Conservation (phyloP, 1,140 invertebrate genomes). For the Aethina tumida region DNA sequence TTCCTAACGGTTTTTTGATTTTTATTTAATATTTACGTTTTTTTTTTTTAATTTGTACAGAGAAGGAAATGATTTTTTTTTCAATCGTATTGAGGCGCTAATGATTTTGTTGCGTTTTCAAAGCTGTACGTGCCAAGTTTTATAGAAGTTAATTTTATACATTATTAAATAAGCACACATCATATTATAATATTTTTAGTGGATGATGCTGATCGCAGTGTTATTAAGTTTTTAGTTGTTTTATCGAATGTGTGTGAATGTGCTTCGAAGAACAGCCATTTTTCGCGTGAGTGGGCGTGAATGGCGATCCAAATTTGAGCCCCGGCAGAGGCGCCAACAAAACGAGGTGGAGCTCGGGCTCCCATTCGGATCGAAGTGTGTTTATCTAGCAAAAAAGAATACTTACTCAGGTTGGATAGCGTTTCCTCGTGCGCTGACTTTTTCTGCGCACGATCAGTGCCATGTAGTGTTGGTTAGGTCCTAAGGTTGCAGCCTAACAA, state of each 20-base stretch:
- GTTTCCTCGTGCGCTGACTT: slow-evolving; percentile 19
- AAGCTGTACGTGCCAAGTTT: slow-evolving; percentile 24
- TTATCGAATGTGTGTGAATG: slow-evolving; percentile 11
- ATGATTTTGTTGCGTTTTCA: slow-evolving; percentile 15
- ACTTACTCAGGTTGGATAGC: slow-evolving; percentile 29
- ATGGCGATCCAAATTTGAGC: slow-evolving; percentile 4
- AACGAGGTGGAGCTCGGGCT: not conserved
- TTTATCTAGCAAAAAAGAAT: slow-evolving; percentile 13
- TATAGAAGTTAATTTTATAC: slow-evolving; percentile 10
- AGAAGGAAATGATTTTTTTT: slow-evolving; percentile 15
- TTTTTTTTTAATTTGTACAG: no score
- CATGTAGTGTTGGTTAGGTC: slow-evolving; percentile 25
- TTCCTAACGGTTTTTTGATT: no score
- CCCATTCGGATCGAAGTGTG: not conserved
- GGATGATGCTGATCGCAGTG: no score
- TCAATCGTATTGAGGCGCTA: slow-evolving; percentile 20
- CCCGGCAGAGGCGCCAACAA: no score
- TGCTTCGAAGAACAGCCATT: slow-evolving; percentile 3
- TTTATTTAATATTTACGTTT: no score
- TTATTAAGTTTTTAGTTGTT: slow-evolving; percentile 12
- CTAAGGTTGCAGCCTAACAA: slow-evolving; percentile 29
- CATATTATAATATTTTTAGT: no score
- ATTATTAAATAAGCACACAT: no score
- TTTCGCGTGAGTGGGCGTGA: slow-evolving; percentile 3
- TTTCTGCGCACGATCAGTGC: slow-evolving; percentile 26